phyloP scores from a whole-genome alignment of 2,888 invertebrate genomes.

The Brachynemurus nebulosus region DNA sequence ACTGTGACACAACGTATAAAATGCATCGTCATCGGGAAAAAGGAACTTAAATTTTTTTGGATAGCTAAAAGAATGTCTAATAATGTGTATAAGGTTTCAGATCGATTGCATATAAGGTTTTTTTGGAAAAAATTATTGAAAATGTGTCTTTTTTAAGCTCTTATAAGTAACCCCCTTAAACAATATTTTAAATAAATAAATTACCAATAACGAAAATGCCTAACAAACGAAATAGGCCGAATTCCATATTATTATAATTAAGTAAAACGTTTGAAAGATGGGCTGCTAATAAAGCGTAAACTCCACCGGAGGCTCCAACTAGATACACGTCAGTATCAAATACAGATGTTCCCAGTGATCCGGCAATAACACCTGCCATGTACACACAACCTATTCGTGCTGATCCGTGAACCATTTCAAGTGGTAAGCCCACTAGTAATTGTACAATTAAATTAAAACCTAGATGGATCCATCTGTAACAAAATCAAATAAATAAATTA shows the following conservation, averaged over 20 bases:
- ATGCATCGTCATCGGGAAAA: too few species aligned
- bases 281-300: constrained; percentile 90
- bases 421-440: constrained; percentile 79
- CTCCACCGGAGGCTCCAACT: constrained; percentile 94
- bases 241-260: constrained; percentile 92
- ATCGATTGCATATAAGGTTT: too few species aligned
- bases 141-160: too few species aligned
- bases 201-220: constrained; percentile 85
- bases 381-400: constrained; percentile 77
- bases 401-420: constrained; percentile 95
- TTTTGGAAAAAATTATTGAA: too few species aligned
- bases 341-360: constrained; percentile 74
- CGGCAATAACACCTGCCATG: constrained; percentile 83
- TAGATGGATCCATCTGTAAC: constrained; percentile 75
- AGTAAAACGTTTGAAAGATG: constrained; percentile 90
- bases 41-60: too few species aligned
- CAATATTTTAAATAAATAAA: constrained; percentile 20
- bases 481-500: background rate
- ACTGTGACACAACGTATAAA: too few species aligned
- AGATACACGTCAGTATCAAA: constrained; percentile 89
- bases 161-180: background rate
- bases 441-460: constrained; percentile 91
- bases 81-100: too few species aligned
- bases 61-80: too few species aligned
- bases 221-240: constrained; percentile 75